phyloP scores from a whole-genome alignment of 2,113 vertebrate genomes.

The Clarias macrocephalus region DNA sequence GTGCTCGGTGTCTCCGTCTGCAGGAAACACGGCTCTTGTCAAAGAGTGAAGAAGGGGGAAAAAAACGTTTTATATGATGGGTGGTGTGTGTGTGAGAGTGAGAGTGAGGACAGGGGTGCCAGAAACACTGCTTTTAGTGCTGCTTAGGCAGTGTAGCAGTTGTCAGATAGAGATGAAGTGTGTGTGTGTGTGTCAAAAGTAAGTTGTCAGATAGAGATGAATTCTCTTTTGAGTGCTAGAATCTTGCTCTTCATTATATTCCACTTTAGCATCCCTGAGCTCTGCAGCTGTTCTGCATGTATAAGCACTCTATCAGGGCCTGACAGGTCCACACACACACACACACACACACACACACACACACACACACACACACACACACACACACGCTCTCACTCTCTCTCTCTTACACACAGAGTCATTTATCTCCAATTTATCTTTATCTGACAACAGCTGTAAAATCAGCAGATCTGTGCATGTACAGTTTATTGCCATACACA shows the following conservation, averaged over 20 bases:
- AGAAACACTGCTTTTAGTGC: background rate
- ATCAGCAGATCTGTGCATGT: background rate
- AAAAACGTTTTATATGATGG: background rate
- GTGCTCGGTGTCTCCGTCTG: too few species aligned
- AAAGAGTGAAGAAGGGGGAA: background rate
- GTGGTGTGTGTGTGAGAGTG: background rate
- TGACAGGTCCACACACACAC: constrained; percentile 82
- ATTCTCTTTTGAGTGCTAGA: constrained; percentile 85
- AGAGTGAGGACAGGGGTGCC: background rate
- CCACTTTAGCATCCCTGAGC: constrained; percentile 86
- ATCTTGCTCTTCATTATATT: constrained; percentile 85
- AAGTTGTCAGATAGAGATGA: constrained; percentile 94
- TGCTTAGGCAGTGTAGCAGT: constrained; percentile 19
- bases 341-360: constrained; percentile 51
- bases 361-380: constrained; percentile 61
- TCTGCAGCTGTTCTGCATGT: constrained; percentile 92
- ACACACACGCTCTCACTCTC: constrained; percentile 24
- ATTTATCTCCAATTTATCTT: constrained; percentile 34
- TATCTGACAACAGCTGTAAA: constrained; percentile 46
- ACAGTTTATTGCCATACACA: background rate
- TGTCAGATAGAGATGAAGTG: constrained; percentile 42
- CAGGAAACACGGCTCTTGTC: background rate
- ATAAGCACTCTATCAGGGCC: constrained; percentile 91
- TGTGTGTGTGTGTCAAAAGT: constrained; percentile 58
- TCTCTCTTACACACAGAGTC: background rate